Evolutionary conservation across 2,113 vertebrate species (phyloP).

Genomic region (Uria aalge): DNA sequence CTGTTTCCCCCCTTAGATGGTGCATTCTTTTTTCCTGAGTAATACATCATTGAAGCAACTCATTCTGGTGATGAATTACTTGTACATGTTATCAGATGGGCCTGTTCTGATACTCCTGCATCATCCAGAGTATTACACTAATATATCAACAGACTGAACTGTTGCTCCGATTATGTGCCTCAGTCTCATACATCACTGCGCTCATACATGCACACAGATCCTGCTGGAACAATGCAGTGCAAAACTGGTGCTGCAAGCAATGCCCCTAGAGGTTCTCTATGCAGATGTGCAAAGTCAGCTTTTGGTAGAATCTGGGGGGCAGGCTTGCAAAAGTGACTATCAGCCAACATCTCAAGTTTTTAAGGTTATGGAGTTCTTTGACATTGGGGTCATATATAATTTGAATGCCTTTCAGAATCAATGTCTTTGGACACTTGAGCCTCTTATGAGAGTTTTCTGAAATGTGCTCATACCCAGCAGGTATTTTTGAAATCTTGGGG

Average conservation of each 20-base stretch:
- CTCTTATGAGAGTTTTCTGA: neutral
- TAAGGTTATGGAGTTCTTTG: neutral
- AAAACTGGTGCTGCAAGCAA: neutral
- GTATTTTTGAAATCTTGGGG: neutral
- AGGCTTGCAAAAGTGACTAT: neutral
- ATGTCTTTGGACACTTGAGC: neutral
- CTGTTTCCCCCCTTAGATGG: neutral
- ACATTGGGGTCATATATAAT: no score
- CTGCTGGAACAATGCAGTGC: neutral
- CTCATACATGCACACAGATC: neutral
- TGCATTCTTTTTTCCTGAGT: neutral
- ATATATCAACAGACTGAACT: constrained; percentile 26
- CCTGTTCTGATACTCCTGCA: constrained; percentile 52
- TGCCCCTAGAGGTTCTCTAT: neutral
- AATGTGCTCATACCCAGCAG: neutral
- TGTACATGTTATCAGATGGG: constrained; percentile 11
- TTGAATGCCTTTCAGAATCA: neutral
- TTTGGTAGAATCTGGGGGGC: neutral
- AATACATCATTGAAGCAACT: constrained; percentile 26
- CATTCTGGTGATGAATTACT: constrained; percentile 25
- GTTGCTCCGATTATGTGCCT: neutral
- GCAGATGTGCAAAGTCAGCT: neutral
- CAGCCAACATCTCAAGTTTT: neutral
- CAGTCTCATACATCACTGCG: neutral
- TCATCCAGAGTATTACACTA: constrained; percentile 39